A percentile compares a stretch with the other conserved stretches of the same genome.
These are phyloP conservation scores for Mastomys natalensis DNA, from an alignment of 2,113 vertebrate species.

Conservation along the genomic window DNA sequence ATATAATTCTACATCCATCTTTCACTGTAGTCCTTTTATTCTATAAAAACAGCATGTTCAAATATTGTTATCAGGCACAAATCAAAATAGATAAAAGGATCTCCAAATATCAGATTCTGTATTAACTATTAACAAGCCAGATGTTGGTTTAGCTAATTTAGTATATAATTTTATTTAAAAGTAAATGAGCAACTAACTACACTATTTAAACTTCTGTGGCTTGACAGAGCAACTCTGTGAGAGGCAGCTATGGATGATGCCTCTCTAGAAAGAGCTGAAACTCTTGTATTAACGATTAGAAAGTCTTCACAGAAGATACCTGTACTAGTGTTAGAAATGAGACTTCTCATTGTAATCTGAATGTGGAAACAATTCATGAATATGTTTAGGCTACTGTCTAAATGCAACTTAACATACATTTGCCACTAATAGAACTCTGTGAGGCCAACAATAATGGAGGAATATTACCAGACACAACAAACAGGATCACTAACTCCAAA, in stretches of 20 bases:
- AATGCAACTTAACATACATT: background rate
- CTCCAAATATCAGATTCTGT: background rate
- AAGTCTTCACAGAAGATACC: background rate
- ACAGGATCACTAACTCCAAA: background rate
- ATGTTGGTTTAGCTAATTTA: background rate
- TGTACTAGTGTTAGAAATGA: background rate
- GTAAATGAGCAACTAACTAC: background rate
- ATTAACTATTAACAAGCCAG: background rate
- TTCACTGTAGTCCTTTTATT: background rate
- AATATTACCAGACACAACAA: background rate
- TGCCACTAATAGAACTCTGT: background rate
- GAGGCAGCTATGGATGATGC: background rate
- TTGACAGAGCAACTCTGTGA: fast-evolving
- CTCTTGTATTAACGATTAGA: background rate
- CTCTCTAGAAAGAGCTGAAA: too few relatives aligned
- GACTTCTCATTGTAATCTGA: background rate
- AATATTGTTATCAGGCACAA: background rate
- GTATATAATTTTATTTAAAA: background rate
- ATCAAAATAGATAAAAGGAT: background rate
- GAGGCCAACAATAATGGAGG: background rate
- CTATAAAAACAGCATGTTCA: background rate
- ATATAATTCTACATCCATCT: background rate
- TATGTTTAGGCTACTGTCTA: background rate
- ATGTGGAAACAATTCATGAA: background rate
- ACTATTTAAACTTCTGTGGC: background rate